A percentile compares a stretch with the other conserved stretches of the same genome.
Conservation (phyloP, 2,113 vertebrate genomes). For the Cynocephalus volans region DNA sequence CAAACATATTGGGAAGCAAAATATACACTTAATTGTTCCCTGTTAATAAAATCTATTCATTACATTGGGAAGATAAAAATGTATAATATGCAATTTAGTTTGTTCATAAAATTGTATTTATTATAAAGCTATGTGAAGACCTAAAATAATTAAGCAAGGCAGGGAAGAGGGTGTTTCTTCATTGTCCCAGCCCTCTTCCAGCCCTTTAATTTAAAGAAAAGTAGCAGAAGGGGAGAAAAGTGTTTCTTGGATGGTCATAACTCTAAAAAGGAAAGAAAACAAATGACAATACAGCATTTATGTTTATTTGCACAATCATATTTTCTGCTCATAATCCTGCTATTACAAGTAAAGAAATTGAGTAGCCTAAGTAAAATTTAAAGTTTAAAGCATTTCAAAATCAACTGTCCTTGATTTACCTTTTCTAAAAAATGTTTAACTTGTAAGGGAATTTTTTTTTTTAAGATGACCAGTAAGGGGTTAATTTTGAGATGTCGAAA, state of each 20-base stretch:
- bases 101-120: conserved; percentile 44
- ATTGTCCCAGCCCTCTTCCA: neutral
- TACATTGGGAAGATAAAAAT: conserved; percentile 27
- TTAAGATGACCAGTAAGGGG: too few species aligned
- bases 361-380: neutral
- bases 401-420: conserved; percentile 28
- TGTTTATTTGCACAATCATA: neutral
- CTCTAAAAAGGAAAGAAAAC: conserved; percentile 58
- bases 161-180: neutral
- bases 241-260: conserved; percentile 21
- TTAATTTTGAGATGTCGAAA: neutral
- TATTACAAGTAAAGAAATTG: conserved; percentile 26
- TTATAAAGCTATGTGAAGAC: conserved; percentile 43
- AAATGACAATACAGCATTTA: conserved; percentile 43
- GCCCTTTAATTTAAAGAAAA: conserved; percentile 49
- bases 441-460: neutral
- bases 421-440: conserved; percentile 38
- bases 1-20: conserved; percentile 18
- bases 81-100: neutral
- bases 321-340: conserved; percentile 29
- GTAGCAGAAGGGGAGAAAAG: neutral
- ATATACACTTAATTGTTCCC: conserved; percentile 22
- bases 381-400: conserved; percentile 26
- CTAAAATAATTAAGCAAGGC: conserved; percentile 36
- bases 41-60: conserved; percentile 55